Percentiles rank a stretch among this genome's conserved stretches.
Conservation (phyloP, 35 echinoderm and acorn worm species). For the Strongylocentrotus purpuratus region DNA sequence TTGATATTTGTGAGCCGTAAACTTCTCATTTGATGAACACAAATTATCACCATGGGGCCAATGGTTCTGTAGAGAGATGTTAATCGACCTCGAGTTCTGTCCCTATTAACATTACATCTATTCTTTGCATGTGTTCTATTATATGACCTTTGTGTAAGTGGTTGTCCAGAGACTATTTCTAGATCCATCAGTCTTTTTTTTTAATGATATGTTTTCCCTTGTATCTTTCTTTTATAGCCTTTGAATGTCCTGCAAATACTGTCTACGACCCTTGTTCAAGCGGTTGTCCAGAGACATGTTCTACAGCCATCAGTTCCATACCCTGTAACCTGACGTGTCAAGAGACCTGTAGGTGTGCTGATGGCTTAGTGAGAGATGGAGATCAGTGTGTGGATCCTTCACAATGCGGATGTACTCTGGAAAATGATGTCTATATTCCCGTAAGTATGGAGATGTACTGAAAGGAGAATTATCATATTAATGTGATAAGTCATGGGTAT, state of each 20-base stretch:
- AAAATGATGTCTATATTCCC: slow-evolving; percentile 61
- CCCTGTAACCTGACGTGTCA: slow-evolving; percentile 37
- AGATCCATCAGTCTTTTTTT: no score
- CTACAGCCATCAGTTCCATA: background rate
- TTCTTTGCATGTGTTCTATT: no score
- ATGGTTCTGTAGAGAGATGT: no score
- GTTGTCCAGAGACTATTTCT: background rate
- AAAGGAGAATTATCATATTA: background rate
- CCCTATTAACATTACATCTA: no score
- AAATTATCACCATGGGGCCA: background rate
- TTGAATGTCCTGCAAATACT: slow-evolving; percentile 68
- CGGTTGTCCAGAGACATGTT: slow-evolving; percentile 69
- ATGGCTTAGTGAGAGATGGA: slow-evolving; percentile 70
- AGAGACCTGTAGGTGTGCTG: slow-evolving; percentile 82
- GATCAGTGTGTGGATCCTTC: slow-evolving; percentile 70
- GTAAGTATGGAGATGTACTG: slow-evolving; percentile 36
- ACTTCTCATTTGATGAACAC: background rate
- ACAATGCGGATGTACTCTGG: slow-evolving; percentile 71
- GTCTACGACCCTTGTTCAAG: slow-evolving; percentile 74
- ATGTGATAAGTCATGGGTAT: no score
- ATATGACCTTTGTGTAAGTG: no score
- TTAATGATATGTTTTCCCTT: no score
- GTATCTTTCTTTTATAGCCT: slow-evolving; percentile 52
- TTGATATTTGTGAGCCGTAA: background rate
- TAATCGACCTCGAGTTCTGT: background rate